These are phyloP conservation scores for Dolomedes plantarius DNA, from an alignment of 2,888 invertebrate species.

Conservation along the genomic window DNA sequence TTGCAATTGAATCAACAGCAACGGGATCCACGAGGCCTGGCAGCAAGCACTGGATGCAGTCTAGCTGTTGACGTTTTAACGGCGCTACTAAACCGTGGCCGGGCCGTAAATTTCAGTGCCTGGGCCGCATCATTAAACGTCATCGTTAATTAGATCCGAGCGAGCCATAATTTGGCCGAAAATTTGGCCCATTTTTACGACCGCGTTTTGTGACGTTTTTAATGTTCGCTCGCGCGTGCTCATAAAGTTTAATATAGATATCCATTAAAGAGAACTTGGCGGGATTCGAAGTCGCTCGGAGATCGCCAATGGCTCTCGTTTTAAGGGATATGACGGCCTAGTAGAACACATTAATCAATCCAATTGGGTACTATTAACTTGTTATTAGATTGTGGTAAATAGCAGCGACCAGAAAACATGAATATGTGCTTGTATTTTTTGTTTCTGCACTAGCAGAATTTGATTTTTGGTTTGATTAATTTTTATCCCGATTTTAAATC, in stretches of 20 bases:
- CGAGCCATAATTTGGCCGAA: constrained; percentile 42
- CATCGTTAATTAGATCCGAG: constrained; percentile 63
- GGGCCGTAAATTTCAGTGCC: constrained; percentile 50
- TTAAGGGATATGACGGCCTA: not conserved
- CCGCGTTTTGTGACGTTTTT: constrained; percentile 55
- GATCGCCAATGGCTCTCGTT: not conserved
- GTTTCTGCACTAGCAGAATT: too few species aligned
- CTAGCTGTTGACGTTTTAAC: constrained; percentile 40
- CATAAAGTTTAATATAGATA: constrained; percentile 69
- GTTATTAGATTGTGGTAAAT: not conserved
- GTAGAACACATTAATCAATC: not conserved
- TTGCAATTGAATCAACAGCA: not conserved
- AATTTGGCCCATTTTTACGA: constrained; percentile 61
- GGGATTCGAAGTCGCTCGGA: not conserved
- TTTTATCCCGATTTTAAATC: too few species aligned
- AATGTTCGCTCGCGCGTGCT: constrained; percentile 61
- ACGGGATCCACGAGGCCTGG: not conserved
- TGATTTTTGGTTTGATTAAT: too few species aligned
- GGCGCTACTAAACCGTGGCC: constrained; percentile 47
- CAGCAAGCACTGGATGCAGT: not conserved
- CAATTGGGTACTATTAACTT: not conserved
- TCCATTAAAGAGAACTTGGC: constrained; percentile 52
- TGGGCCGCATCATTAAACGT: constrained; percentile 53
- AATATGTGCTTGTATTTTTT: too few species aligned
- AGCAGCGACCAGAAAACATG: too few species aligned